Evolutionary conservation across 1,140 invertebrate genomes (phyloP), one percentile per base, ranked within the genome.

Genomic region (Philotrypesis tridentata): DNA sequence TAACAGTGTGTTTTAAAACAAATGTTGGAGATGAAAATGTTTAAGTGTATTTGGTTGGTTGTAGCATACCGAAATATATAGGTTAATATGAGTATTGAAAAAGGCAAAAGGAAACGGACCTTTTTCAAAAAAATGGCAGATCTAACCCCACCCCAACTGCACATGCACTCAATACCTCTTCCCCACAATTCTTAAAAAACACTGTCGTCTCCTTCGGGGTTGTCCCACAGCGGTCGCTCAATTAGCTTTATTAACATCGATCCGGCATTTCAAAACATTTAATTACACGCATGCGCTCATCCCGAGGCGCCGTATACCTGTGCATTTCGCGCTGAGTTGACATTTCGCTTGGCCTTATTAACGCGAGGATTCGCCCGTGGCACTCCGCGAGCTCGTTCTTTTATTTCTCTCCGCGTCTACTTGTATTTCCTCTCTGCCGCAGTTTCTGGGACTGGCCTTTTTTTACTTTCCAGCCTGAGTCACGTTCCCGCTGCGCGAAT

Each of bases 221-320:
- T 55, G 21, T 55, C 21, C 48, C 48, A 55, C 21, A 55, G 17
- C 48, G n/a, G 48, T 8, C 21, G 43, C 63, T 82, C 74, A 40
- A 71, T 71, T 77, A 71, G 31, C 80, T 21, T 61, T 70, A 82
- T 82, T 77, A 77, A 77, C 60, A 67, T 43, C 33, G 61, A 67
- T 25, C 33, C 43, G 65, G 65, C 14, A 68, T 80, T 48, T 37
- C 29, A 29, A 25, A 77, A 77, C 75, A 33, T 67, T 17, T 48
- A 77, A 77, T 77, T 77, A 77, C 75, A 27, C 40, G 29, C 12
- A 21, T 75, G 43, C 29, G 27, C 33, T n/a, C 63, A 37, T n/a
- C 37, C 48, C 12, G 27, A 55, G 40, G 72, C 72, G 27, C 5
- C 60, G 12, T 60, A 43, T 21, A 25, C 73, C 29, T n/a, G 29